Percentiles rank a stretch among this genome's conserved stretches.
These are phyloP conservation scores for Bombylius discolor DNA, from an alignment of 2,888 invertebrate genomes.

Conservation along the genomic window DNA sequence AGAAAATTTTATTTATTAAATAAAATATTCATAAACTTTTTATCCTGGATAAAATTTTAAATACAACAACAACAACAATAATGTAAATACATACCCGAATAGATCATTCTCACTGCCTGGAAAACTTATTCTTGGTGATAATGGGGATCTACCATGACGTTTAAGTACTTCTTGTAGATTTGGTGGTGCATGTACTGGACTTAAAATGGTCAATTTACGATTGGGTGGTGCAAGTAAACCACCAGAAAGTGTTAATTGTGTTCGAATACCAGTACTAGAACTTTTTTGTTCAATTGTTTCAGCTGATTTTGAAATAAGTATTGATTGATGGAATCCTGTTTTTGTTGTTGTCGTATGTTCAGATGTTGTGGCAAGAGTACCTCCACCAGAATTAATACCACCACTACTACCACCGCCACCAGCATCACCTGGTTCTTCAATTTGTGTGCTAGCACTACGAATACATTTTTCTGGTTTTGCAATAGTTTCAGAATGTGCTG, in stretches of 20 bases:
- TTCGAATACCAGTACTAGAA: slow-evolving; percentile 27
- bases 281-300: slow-evolving; percentile 30
- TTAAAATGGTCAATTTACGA: slow-evolving; percentile 60
- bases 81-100: slow-evolving; percentile 26
- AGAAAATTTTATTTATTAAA: too few relatives aligned
- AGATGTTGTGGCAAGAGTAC: neutral
- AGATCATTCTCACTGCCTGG: slow-evolving; percentile 35
- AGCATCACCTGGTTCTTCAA: slow-evolving; percentile 23
- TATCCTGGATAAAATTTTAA: neutral
- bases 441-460: slow-evolving; percentile 35
- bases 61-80: neutral
- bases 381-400: slow-evolving; percentile 7
- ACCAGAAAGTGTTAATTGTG: slow-evolving; percentile 33
- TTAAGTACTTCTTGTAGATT: slow-evolving; percentile 43
- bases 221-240: slow-evolving; percentile 35
- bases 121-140: slow-evolving; percentile 35
- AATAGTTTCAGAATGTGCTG: slow-evolving; percentile 34
- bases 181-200: slow-evolving; percentile 54
- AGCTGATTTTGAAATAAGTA: slow-evolving; percentile 35
- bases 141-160: slow-evolving; percentile 31
- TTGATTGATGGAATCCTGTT: slow-evolving; percentile 32
- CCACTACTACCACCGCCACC: slow-evolving; percentile 7
- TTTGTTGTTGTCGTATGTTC: slow-evolving; percentile 21
- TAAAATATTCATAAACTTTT: too few relatives aligned
- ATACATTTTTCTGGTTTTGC: slow-evolving; percentile 32